These are phyloP conservation scores for Macrophya annulata DNA, from an alignment of 2,888 invertebrate species.

Conservation along the genomic window DNA sequence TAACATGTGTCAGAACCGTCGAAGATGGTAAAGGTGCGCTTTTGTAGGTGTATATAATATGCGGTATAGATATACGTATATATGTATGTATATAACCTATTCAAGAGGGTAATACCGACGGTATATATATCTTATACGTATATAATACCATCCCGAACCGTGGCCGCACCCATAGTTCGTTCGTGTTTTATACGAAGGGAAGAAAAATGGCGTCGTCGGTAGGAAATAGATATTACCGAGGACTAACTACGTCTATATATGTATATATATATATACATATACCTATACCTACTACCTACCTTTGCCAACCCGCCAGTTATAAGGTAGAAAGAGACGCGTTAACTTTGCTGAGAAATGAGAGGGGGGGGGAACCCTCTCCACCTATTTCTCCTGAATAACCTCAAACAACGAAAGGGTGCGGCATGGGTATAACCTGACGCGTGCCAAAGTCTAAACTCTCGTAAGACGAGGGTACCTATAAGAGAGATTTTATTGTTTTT, in stretches of 20 bases:
- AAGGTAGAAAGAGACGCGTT: constrained; percentile 9
- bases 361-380: neutral
- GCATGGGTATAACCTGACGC: constrained; percentile 64
- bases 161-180: constrained; percentile 43
- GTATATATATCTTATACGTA: constrained; percentile 33
- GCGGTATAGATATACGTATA: neutral
- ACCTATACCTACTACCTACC: constrained; percentile 4
- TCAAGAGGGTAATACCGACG: constrained; percentile 21
- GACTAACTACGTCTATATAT: constrained; percentile 31
- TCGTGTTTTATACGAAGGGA: constrained; percentile 70
- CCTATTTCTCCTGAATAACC: neutral
- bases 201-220: constrained; percentile 73
- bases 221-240: constrained; percentile 77
- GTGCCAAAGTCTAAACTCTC: constrained; percentile 66
- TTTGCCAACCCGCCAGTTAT: constrained; percentile 2
- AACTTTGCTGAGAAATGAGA: neutral
- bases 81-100: neutral
- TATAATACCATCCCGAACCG: constrained; percentile 31
- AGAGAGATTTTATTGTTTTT: neutral
- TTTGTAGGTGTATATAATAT: neutral
- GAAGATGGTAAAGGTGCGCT: neutral
- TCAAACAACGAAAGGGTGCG: constrained; percentile 68
- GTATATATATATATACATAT: too few relatives aligned
- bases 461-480: neutral
- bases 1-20: neutral